Conservation (phyloP, 2,888 invertebrate species). For the Drosophila kokeensis region DNA sequence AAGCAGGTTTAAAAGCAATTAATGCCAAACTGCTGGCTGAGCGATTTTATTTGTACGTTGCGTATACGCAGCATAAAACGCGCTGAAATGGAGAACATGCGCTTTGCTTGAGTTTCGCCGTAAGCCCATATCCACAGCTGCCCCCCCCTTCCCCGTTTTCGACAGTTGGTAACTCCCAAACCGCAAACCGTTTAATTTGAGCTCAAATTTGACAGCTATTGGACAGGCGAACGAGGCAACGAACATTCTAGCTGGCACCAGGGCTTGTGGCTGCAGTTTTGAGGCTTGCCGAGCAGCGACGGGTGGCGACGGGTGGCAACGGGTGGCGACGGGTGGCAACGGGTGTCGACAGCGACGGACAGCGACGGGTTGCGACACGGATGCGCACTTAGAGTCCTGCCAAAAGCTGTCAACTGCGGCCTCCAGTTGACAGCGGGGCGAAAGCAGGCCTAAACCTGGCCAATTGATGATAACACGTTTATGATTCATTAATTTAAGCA, state of each 20-base stretch:
- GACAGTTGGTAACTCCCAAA: background rate
- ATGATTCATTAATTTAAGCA: background rate
- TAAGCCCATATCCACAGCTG: background rate
- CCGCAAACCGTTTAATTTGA: constrained; percentile 61
- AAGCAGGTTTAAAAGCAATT: constrained; percentile 36
- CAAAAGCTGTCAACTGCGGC: constrained; percentile 23
- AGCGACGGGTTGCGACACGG: constrained; percentile 9
- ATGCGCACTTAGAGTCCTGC: constrained; percentile 11
- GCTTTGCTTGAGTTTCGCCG: constrained; percentile 33
- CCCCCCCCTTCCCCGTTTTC: background rate
- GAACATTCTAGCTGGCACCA: background rate
- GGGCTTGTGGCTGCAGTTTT: constrained; percentile 46
- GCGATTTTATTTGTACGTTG: constrained; percentile 29
- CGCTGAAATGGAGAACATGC: constrained; percentile 19
- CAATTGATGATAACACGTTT: background rate
- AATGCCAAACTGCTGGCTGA: constrained; percentile 19
- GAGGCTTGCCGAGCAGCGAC: constrained; percentile 31
- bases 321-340: background rate
- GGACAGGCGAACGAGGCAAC: constrained; percentile 43
- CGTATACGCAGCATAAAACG: constrained; percentile 45
- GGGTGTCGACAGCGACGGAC: constrained; percentile 1
- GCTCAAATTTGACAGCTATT: constrained; percentile 75
- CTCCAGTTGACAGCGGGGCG: constrained; percentile 19
- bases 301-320: constrained; percentile 8
- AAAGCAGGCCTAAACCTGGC: constrained; percentile 5